Conservation (phyloP, 2,888 invertebrate genomes). For the Drosophila nigricruria region DNA sequence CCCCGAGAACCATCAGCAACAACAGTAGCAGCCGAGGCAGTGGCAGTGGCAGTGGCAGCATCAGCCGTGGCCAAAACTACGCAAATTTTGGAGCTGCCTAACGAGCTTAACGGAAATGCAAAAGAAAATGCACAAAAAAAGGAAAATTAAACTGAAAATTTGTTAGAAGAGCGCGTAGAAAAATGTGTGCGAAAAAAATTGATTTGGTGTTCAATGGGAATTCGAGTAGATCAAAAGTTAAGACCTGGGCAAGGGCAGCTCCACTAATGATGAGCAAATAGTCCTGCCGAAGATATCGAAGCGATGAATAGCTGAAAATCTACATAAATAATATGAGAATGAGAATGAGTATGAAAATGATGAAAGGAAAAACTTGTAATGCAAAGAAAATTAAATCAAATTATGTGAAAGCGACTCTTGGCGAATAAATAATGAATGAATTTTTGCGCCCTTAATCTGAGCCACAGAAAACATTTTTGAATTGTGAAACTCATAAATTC, state of each 20-base stretch:
- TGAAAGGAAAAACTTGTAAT: background rate
- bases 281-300: slow-evolving; percentile 53
- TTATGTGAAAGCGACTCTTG: background rate
- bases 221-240: slow-evolving; percentile 13
- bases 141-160: slow-evolving; percentile 1
- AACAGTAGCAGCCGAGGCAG: background rate
- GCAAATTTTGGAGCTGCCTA: slow-evolving; percentile 55
- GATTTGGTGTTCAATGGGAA: slow-evolving; percentile 55
- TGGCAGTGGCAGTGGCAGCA: background rate
- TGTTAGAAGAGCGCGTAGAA: slow-evolving; percentile 24
- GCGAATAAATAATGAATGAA: slow-evolving; percentile 8
- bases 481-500: background rate
- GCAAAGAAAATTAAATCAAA: background rate
- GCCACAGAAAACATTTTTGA: background rate
- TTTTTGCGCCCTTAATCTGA: background rate
- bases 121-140: slow-evolving; percentile 36
- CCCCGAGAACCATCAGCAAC: slow-evolving; percentile 20
- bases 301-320: slow-evolving; percentile 34
- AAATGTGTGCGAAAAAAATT: slow-evolving; percentile 38
- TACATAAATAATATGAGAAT: slow-evolving; percentile 16
- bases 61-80: slow-evolving; percentile 42
- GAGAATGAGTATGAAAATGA: slow-evolving; percentile 9
- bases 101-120: slow-evolving; percentile 70
- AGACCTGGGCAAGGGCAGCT: background rate
- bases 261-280: slow-evolving; percentile 68